Conservation (phyloP, 2,113 vertebrate genomes). For the Henicopernis longicauda region DNA sequence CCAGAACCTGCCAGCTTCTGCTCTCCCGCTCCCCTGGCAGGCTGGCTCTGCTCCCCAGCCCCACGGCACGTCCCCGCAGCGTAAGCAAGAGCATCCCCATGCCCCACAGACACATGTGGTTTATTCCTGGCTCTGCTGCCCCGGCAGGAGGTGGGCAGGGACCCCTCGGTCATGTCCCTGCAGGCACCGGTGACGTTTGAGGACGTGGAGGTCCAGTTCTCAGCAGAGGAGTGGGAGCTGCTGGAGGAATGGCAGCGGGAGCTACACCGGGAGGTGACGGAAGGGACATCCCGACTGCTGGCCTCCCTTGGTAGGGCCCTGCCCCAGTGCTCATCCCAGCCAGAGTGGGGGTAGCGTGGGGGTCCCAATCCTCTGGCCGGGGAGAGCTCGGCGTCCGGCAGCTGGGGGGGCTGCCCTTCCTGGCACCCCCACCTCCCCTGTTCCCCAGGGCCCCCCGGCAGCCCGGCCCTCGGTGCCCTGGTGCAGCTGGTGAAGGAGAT, state of each 20-base stretch:
- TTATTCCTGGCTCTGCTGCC: background rate
- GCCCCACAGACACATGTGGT: background rate
- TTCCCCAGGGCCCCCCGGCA: background rate
- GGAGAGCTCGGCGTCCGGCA: rapidly evolving
- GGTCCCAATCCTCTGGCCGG: background rate
- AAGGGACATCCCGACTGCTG: background rate
- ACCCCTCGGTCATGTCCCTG: background rate
- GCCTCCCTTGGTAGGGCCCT: background rate
- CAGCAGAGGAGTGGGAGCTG: background rate
- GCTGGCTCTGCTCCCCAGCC: background rate
- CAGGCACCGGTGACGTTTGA: background rate
- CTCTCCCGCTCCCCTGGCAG: background rate
- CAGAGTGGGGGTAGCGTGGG: background rate
- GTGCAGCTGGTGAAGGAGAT: background rate
- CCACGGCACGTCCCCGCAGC: background rate
- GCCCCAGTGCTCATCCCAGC: background rate
- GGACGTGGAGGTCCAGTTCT: background rate
- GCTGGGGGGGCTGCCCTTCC: background rate
- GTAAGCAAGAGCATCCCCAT: background rate
- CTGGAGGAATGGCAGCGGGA: background rate
- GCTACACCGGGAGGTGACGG: background rate
- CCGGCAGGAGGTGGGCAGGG: background rate
- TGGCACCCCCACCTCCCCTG: background rate
- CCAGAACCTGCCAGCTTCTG: background rate
- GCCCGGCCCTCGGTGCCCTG: background rate